Evolutionary conservation across 2,888 invertebrate genomes (phyloP).

Genomic region (Orthosia cruda): DNA sequence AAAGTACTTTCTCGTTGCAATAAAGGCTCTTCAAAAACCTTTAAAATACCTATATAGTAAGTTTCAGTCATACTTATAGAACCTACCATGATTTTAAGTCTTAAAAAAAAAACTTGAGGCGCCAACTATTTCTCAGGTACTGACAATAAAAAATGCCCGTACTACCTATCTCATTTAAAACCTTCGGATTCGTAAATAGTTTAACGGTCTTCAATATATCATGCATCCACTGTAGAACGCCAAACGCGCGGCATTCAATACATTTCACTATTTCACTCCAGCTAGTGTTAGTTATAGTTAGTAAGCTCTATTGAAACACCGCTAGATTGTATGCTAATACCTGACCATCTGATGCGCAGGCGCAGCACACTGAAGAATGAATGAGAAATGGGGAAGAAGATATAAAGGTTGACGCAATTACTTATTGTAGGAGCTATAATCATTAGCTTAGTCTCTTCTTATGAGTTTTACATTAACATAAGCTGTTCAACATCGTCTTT

Average conservation of each 20-base stretch:
- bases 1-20: not conserved
- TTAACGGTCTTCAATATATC: not conserved
- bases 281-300: conserved; percentile 59
- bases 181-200: not conserved
- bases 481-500: not conserved
- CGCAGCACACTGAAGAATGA: not conserved
- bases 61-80: not conserved
- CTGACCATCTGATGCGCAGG: conserved; percentile 46
- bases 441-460: not conserved
- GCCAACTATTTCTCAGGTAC: not conserved
- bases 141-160: not conserved
- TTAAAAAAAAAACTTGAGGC: not conserved
- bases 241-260: conserved; percentile 62
- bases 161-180: not conserved
- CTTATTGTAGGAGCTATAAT: not conserved
- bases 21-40: not conserved
- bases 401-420: not conserved
- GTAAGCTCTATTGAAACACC: conserved; percentile 56
- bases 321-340: conserved; percentile 67
- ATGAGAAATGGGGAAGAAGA: not conserved
- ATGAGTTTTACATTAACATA: not conserved
- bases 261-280: conserved; percentile 70
- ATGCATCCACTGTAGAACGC: conserved; percentile 50
- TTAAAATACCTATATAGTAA: too few species aligned
- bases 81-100: not conserved